A percentile compares a stretch with the other conserved stretches of the same genome.
These are phyloP conservation scores for Xiphophorus birchmanni DNA, from an alignment of 2,797 vertebrate genomes.

Conservation along the genomic window DNA sequence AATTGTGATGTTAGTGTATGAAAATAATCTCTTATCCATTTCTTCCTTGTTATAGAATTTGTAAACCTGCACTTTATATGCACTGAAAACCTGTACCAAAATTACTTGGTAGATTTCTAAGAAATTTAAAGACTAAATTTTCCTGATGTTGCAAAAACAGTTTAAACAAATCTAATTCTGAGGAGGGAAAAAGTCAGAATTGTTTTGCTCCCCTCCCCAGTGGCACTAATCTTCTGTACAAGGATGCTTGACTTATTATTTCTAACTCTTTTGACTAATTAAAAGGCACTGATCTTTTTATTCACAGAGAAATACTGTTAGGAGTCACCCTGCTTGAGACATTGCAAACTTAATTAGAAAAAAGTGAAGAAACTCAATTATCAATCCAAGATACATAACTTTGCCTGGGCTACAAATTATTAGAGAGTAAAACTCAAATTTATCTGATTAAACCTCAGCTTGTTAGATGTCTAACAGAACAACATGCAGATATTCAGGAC, in stretches of 20 bases:
- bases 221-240: too few relatives aligned
- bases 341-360: not conserved
- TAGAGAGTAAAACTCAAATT: not conserved
- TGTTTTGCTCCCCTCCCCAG: too few relatives aligned
- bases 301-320: not conserved
- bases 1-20: too few relatives aligned
- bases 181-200: too few relatives aligned
- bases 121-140: too few relatives aligned
- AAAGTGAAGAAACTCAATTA: not conserved
- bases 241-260: conserved; percentile 9
- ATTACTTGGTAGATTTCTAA: too few relatives aligned
- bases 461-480: conserved; percentile 6
- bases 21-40: too few relatives aligned
- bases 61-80: too few relatives aligned
- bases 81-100: too few relatives aligned
- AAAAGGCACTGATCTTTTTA: not conserved
- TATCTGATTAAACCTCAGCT: not conserved
- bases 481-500: not conserved
- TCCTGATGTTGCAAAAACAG: too few relatives aligned
- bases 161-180: too few relatives aligned
- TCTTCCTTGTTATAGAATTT: too few relatives aligned
- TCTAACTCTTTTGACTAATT: not conserved
- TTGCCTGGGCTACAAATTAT: not conserved
- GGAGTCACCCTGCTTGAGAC: not conserved
- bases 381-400: not conserved